phyloP scores from a whole-genome alignment of 92 coral and sea anemone genomes.

The Epizoanthus ramosus region DNA sequence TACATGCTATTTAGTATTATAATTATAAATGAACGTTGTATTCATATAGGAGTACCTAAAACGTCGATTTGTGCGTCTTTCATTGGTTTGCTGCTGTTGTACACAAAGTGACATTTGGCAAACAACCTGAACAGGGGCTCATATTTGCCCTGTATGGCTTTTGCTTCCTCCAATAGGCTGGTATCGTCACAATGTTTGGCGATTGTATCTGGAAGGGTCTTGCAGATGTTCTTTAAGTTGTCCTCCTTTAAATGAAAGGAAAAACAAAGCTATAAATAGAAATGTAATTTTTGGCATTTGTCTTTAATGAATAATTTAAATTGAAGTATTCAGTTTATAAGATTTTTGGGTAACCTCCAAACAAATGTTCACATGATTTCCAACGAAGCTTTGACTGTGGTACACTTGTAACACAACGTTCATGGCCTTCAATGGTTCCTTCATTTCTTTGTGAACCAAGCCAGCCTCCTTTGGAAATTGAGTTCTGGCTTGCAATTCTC shows the following conservation, averaged over 20 bases:
- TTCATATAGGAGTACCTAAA: not conserved
- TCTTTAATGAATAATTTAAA: too few species aligned
- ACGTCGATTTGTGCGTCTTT: conserved; percentile 4
- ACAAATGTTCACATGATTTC: conserved; percentile 13
- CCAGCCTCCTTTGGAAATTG: conserved; percentile 10
- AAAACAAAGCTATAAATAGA: not conserved
- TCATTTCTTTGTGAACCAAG: conserved; percentile 9
- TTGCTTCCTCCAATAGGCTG: conserved; percentile 2
- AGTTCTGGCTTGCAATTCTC: not conserved
- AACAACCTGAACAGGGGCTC: not conserved
- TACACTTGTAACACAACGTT: not conserved
- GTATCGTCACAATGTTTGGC: not conserved
- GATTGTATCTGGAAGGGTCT: conserved; percentile 7
- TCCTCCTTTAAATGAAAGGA: conserved; percentile 10
- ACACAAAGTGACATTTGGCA: conserved; percentile 12
- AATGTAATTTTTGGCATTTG: not conserved
- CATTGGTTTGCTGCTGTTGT: conserved; percentile 13
- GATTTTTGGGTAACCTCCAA: not conserved
- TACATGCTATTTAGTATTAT: too few species aligned
- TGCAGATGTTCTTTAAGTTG: conserved; percentile 8
- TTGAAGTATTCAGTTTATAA: not conserved
- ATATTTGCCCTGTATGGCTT: not conserved
- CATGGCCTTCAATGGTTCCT: not conserved
- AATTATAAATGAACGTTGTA: not conserved
- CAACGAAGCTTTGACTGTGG: conserved; percentile 17